phyloP scores from a whole-genome alignment of 2,888 invertebrate genomes.

The Phasia obesa region DNA sequence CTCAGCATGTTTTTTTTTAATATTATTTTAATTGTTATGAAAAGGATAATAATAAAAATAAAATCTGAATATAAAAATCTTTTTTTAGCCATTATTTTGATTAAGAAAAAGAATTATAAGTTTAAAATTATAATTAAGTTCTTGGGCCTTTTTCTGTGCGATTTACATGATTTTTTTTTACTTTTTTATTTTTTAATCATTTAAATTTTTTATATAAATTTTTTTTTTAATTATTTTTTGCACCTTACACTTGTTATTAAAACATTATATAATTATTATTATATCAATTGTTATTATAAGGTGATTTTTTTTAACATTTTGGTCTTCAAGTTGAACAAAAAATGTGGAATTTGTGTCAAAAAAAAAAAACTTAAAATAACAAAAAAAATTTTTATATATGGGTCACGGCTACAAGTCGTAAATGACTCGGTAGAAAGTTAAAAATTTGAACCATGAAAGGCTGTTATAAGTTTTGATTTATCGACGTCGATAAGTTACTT shows the following conservation, averaged over 20 bases:
- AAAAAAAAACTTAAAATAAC: background rate
- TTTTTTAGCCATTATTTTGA: background rate
- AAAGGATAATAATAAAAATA: background rate
- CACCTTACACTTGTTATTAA: constrained; percentile 62
- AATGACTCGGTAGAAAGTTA: no score
- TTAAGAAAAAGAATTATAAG: background rate
- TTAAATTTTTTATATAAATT: constrained; percentile 18
- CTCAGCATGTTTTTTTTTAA: constrained; percentile 60
- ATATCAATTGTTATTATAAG: background rate
- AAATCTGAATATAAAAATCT: background rate
- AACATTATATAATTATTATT: constrained; percentile 10
- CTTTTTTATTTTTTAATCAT: constrained; percentile 10
- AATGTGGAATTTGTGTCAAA: background rate
- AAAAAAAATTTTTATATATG: no score
- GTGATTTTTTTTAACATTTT: constrained; percentile 27
- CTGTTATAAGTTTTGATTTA: no score
- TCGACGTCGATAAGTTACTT: no score
- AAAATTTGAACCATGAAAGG: no score
- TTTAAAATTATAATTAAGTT: background rate
- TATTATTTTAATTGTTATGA: constrained; percentile 50
- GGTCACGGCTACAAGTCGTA: no score
- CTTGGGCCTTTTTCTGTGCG: background rate
- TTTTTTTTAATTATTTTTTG: constrained; percentile 60
- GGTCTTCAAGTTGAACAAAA: background rate
- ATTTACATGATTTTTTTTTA: background rate